Conservation (phyloP, 2,113 vertebrate species). For the Otolemur garnettii region DNA sequence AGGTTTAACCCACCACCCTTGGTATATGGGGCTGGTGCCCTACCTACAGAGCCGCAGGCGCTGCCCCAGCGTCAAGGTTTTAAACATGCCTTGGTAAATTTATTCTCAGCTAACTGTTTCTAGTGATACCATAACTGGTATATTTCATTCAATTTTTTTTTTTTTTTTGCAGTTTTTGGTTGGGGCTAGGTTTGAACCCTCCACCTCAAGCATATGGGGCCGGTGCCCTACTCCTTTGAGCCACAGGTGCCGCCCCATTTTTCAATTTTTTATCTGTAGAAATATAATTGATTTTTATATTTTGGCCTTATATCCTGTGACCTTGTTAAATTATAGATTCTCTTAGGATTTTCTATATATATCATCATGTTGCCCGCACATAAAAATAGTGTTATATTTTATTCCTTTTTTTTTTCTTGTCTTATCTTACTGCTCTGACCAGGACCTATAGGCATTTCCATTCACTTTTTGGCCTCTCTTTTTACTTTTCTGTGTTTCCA, state of each 20-base stretch:
- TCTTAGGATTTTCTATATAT: not conserved
- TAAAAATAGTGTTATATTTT: not conserved
- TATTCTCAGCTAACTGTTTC: constrained; percentile 33
- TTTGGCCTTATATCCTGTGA: not conserved
- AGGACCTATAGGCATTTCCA: not conserved
- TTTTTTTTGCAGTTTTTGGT: too few relatives aligned
- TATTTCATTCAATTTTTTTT: not conserved
- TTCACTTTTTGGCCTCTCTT: constrained; percentile 30
- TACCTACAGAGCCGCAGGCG: too few relatives aligned
- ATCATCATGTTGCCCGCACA: constrained; percentile 19
- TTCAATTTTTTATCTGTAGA: not conserved
- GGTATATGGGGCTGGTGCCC: too few relatives aligned
- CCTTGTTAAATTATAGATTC: constrained; percentile 34
- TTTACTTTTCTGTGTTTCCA: not conserved
- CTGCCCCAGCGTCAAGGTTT: not conserved
- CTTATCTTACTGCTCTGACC: not conserved
- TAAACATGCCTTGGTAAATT: constrained; percentile 40
- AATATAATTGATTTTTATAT: not conserved
- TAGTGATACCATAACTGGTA: constrained; percentile 12
- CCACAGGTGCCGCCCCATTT: not conserved
- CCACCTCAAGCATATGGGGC: too few relatives aligned
- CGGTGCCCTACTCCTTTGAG: too few relatives aligned
- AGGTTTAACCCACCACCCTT: too few relatives aligned
- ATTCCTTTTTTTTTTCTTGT: not conserved
- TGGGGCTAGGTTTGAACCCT: too few relatives aligned